phyloP scores from a whole-genome alignment of 2,888 invertebrate species.

The Aplocera efformata region DNA sequence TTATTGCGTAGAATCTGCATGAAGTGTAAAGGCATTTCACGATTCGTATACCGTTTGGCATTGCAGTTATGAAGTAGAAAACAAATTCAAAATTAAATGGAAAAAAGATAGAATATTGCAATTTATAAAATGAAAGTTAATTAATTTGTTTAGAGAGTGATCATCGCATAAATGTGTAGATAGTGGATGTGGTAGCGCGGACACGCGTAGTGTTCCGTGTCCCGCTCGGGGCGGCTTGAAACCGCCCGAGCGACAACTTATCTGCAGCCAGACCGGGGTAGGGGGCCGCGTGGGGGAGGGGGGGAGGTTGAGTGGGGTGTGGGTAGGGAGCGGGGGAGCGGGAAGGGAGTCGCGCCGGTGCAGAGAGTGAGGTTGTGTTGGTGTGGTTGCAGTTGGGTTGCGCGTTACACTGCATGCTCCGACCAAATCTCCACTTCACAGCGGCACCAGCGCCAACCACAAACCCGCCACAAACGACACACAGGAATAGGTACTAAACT shows the following conservation, averaged over 20 bases:
- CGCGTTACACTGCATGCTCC: constrained; percentile 95
- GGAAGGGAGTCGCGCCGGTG: constrained; percentile 12
- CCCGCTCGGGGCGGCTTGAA: constrained; percentile 4
- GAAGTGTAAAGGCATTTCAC: constrained; percentile 64
- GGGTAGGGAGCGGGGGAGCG: constrained; percentile 18
- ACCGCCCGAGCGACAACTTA: constrained; percentile 31
- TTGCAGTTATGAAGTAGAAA: constrained; percentile 38
- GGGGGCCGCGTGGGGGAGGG: constrained; percentile 14
- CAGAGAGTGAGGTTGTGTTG: constrained; percentile 76
- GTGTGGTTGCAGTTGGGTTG: constrained; percentile 93
- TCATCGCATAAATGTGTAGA: constrained; percentile 62
- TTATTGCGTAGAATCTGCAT: constrained; percentile 56
- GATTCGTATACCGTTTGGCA: constrained; percentile 55
- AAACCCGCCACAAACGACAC: constrained; percentile 78
- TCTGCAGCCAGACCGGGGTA: constrained; percentile 41
- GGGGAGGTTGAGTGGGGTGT: constrained; percentile 15
- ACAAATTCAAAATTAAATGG: constrained; percentile 27
- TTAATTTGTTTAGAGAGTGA: constrained; percentile 64
- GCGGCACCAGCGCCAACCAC: constrained; percentile 80
- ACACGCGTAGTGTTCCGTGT: constrained; percentile 19
- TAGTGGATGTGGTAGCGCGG: constrained; percentile 71
- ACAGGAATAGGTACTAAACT: constrained; percentile 79
- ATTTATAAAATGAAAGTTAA: constrained; percentile 52
- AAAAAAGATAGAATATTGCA: constrained; percentile 27
- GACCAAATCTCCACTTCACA: constrained; percentile 80